Evolutionary conservation across 2,797 vertebrate species (phyloP).

Genomic region (Enteromius thamalakanensis): DNA sequence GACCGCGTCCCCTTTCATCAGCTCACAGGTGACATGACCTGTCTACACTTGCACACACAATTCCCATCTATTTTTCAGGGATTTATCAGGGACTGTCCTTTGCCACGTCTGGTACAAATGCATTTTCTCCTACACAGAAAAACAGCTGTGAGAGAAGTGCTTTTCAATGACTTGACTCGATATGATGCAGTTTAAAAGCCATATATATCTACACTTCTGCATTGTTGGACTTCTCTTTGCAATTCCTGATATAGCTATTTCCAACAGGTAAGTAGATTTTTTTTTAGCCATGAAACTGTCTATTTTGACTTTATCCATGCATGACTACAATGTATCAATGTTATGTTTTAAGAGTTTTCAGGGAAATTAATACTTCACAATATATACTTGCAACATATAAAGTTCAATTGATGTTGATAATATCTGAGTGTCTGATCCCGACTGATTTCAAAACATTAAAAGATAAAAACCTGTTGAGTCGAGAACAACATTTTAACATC

Average conservation of each 20-base stretch:
- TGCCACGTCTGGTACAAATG: constrained; percentile 1
- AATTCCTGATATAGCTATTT: not conserved
- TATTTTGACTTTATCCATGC: not conserved
- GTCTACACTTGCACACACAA: constrained; percentile 23
- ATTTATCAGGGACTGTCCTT: constrained; percentile 2
- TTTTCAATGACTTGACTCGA: not conserved
- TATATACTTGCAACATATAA: not conserved
- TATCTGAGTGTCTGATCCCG: not conserved
- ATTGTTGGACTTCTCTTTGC: constrained; percentile 12
- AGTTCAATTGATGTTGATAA: not conserved
- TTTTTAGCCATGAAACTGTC: not conserved
- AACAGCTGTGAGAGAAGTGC: not conserved
- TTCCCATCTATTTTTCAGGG: constrained; percentile 1
- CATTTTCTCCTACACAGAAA: not conserved
- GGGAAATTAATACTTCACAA: not conserved
- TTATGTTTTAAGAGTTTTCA: too few species aligned
- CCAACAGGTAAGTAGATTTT: constrained; percentile 13
- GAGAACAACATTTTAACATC: not conserved
- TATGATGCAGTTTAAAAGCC: not conserved
- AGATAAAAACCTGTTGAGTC: not conserved
- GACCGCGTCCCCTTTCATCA: constrained; percentile 20
- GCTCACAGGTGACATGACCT: constrained; percentile 13
- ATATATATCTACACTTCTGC: not conserved
- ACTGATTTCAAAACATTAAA: not conserved
- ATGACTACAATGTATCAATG: not conserved